Conservation (phyloP, 2,113 vertebrate species). For the Solenodon paradoxus region DNA sequence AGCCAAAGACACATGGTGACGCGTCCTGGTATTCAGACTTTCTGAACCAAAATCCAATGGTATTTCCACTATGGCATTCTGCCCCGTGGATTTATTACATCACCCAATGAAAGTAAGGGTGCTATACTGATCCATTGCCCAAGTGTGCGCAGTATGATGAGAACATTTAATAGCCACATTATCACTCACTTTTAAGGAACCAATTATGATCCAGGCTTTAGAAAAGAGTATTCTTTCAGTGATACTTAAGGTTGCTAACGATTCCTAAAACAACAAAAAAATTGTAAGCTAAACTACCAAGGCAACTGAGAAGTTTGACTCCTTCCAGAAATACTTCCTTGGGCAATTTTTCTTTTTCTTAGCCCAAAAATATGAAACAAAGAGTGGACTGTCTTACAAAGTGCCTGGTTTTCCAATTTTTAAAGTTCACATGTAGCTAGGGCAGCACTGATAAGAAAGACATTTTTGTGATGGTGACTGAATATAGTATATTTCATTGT, state of each 20-base stretch:
- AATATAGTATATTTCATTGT: constrained; percentile 49
- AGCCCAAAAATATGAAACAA: constrained; percentile 57
- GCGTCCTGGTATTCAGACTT: background rate
- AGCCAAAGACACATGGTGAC: background rate
- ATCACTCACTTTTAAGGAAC: background rate
- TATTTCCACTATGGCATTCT: background rate
- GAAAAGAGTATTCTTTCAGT: background rate
- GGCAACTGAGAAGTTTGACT: constrained; percentile 11
- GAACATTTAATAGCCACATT: background rate
- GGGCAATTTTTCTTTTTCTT: constrained; percentile 24
- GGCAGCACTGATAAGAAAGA: constrained; percentile 62
- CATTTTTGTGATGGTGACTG: constrained; percentile 60
- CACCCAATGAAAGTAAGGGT: background rate
- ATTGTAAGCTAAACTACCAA: background rate
- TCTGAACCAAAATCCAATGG: background rate
- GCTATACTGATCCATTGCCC: background rate
- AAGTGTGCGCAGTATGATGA: background rate
- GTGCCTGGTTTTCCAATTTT: constrained; percentile 64
- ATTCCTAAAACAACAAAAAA: constrained; percentile 19
- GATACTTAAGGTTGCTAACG: background rate
- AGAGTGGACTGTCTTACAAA: constrained; percentile 65
- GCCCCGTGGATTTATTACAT: background rate
- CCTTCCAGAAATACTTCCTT: constrained; percentile 58
- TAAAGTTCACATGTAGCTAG: constrained; percentile 69
- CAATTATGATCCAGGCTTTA: background rate